Evolutionary conservation across 1,140 invertebrate genomes (phyloP), one percentile per base, ranked within the genome.

Genomic region (Panagrolaimus sp.): DNA sequence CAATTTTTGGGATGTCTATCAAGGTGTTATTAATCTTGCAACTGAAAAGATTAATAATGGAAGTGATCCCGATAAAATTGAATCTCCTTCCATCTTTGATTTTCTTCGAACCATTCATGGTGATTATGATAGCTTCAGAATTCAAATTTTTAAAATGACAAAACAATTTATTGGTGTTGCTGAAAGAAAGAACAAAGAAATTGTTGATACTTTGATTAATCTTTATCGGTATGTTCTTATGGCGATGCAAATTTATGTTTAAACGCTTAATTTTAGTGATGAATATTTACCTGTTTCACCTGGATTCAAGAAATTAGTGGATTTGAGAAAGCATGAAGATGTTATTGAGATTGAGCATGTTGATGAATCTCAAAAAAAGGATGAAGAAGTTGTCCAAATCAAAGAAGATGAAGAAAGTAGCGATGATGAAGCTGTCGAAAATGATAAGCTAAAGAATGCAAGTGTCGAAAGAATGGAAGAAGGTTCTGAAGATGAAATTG

Each of bases 131-230:
- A 44, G 58, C 15, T 76, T 71, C 43, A 68, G 73, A 8, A 38
- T 74, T 32, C 67, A 74, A 65, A 46, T 74, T 17, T 48, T 76
- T 14, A 70, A 73, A 17, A 46, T 74, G 15, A 14, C 76, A 21
- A 4, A 21, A 47, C 47, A 46, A 68, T 71, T 74, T 46, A 14
- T 48, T 47, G 66, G 38, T 5, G 17, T 67, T 24, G 65, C 74
- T 6, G 73, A 74, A 43, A 32, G 68, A 43, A 32, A 32, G 43
- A 71, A 68, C 43, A 62, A 69, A 15, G 52, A 45, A 47, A 28
- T 71, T 26, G 45, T 43, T 8, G 24, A 69, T 5, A 65, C 47
- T 62, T 62, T 71, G 14, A 55, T 71, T 15, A 14, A 17, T 45
- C 21, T 71, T 38, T 71, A 71, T 43, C 45, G 63, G 70, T 71